Percentiles rank a stretch among this genome's conserved stretches.
Evolutionary conservation across 2,797 vertebrate genomes (phyloP).

Genomic region (Coranthus polyacanthus): DNA sequence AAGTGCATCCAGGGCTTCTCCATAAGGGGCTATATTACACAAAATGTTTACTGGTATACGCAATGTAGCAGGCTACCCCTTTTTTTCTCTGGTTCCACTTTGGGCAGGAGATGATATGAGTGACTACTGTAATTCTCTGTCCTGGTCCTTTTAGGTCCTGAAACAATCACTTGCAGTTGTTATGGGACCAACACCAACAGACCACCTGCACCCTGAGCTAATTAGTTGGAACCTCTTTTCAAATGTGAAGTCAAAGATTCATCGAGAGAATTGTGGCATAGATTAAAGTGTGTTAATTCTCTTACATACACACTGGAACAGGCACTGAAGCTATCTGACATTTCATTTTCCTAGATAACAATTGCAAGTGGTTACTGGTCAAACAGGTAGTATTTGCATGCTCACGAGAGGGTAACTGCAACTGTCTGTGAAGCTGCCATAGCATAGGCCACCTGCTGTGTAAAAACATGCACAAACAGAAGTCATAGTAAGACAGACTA

Average conservation of each 20-base stretch:
- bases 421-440: constrained; percentile 58
- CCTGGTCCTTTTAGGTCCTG: constrained; percentile 19
- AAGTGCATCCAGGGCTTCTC: not conserved
- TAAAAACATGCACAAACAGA: constrained; percentile 38
- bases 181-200: constrained; percentile 53
- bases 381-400: constrained; percentile 81
- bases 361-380: constrained; percentile 55
- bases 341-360: constrained; percentile 71
- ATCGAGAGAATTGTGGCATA: constrained; percentile 57
- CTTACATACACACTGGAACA: constrained; percentile 16
- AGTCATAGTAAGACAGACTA: constrained; percentile 27
- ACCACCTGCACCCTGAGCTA: constrained; percentile 58
- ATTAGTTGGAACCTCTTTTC: constrained; percentile 71
- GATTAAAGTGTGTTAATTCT: constrained; percentile 37
- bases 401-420: constrained; percentile 36
- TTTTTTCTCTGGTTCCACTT: constrained; percentile 1
- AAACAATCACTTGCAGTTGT: constrained; percentile 48
- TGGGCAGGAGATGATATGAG: constrained; percentile 20
- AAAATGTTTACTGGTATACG: constrained; percentile 14
- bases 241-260: constrained; percentile 63
- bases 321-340: constrained; percentile 8
- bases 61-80: not conserved
- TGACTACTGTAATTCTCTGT: constrained; percentile 4
- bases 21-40: not conserved
- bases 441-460: constrained; percentile 52